These are phyloP conservation scores for Rhyacophila evoluta DNA, from an alignment of 2,888 invertebrate genomes.

Conservation along the genomic window DNA sequence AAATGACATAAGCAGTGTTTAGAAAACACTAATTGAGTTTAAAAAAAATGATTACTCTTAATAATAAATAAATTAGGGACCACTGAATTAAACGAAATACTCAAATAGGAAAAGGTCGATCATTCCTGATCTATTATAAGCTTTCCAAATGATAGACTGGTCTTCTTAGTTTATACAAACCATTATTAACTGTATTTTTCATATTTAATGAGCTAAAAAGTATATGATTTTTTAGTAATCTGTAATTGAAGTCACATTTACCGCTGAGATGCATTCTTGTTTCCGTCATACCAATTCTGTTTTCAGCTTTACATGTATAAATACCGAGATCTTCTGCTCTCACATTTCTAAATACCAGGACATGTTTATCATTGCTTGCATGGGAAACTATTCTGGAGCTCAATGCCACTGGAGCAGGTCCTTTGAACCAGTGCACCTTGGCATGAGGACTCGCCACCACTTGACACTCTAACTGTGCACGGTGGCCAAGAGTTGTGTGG, in stretches of 20 bases:
- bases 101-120: too few relatives aligned
- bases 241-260: too few relatives aligned
- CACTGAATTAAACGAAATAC: too few relatives aligned
- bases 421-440: conserved; percentile 76
- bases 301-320: conserved; percentile 83
- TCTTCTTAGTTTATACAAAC: too few relatives aligned
- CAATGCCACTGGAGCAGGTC: conserved; percentile 70
- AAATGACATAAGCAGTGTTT: too few relatives aligned
- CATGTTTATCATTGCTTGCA: conserved; percentile 71
- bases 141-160: too few relatives aligned
- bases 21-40: too few relatives aligned
- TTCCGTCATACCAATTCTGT: conserved; percentile 79
- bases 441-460: conserved; percentile 79
- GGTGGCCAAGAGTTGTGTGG: conserved; percentile 79
- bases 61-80: too few relatives aligned
- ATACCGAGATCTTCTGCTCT: conserved; percentile 79
- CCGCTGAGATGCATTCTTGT: conserved; percentile 81
- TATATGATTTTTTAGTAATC: too few relatives aligned
- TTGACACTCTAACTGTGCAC: conserved; percentile 77
- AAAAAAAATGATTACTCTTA: too few relatives aligned
- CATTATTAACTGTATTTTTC: too few relatives aligned
- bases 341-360: conserved; percentile 77
- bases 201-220: not conserved
- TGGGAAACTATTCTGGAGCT: conserved; percentile 68
- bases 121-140: too few relatives aligned